Conservation (phyloP, 2,888 invertebrate genomes). For the Diloba caeruleocephala region DNA sequence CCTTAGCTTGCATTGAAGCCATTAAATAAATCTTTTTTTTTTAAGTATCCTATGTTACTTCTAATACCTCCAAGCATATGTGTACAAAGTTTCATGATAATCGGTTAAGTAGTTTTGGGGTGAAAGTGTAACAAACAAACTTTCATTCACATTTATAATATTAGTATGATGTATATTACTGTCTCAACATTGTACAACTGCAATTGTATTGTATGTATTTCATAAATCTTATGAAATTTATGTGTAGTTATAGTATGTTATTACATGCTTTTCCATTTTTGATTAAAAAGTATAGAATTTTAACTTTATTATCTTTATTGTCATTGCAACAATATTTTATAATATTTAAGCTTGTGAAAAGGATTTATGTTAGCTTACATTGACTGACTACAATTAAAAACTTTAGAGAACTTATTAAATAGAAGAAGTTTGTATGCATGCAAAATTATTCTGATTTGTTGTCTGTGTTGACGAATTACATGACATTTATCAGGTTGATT, state of each 20-base stretch:
- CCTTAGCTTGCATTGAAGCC: no score
- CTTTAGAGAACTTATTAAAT: constrained; percentile 8
- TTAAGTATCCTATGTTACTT: no score
- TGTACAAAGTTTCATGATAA: no score
- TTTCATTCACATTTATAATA: no score
- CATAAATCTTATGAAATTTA: constrained; percentile 12
- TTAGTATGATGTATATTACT: neutral
- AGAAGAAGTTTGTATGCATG: constrained; percentile 7
- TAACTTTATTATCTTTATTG: no score
- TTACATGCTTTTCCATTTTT: neutral
- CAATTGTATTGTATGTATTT: no score
- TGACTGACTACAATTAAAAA: no score
- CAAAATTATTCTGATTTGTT: constrained; percentile 5
- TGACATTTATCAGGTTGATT: constrained; percentile 28
- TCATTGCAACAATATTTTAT: no score
- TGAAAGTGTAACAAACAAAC: no score
- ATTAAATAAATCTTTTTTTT: no score
- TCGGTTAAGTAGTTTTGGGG: no score
- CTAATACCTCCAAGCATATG: no score
- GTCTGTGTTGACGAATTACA: constrained; percentile 15
- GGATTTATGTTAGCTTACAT: constrained; percentile 13
- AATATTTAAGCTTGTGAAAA: constrained; percentile 8
- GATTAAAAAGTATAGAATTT: neutral
- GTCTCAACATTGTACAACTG: constrained; percentile 1
- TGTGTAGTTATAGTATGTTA: constrained; percentile 1